A percentile compares a stretch with the other conserved stretches of the same genome.
Conservation (phyloP, 2,797 vertebrate genomes). For the Poliocrania exsul region DNA sequence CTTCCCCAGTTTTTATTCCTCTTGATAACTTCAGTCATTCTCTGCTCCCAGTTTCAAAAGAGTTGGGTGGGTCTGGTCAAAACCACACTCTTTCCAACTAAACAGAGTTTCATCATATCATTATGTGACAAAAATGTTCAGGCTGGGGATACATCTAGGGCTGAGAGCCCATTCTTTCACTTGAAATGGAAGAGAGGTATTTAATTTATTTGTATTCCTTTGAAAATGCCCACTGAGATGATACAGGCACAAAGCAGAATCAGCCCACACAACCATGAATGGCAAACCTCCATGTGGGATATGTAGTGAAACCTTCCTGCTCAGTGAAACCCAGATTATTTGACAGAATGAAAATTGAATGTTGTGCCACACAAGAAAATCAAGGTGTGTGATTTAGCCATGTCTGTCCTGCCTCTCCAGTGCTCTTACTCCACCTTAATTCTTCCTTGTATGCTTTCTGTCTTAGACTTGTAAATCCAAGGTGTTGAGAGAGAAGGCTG, state of each 20-base stretch:
- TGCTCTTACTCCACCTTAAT: neutral
- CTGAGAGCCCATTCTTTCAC: neutral
- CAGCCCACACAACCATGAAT: neutral
- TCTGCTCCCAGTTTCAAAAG: neutral
- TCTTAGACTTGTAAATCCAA: neutral
- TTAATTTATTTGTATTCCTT: neutral
- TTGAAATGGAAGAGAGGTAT: neutral
- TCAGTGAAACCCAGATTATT: neutral
- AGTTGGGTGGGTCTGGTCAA: neutral
- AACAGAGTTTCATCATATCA: neutral
- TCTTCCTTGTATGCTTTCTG: conserved; percentile 7
- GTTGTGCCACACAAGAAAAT: neutral
- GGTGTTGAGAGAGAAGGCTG: conserved; percentile 45
- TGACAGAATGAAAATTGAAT: neutral
- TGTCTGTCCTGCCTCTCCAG: neutral
- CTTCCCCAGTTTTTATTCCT: neutral
- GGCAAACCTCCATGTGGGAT: neutral
- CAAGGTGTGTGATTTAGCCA: neutral
- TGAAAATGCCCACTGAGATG: neutral
- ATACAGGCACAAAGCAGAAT: neutral
- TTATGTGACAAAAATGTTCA: neutral
- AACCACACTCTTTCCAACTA: neutral
- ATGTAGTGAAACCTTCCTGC: neutral
- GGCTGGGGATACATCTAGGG: neutral
- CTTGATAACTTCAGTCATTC: neutral